phyloP scores from a whole-genome alignment of 2,888 invertebrate genomes.

The Unio delphinus region DNA sequence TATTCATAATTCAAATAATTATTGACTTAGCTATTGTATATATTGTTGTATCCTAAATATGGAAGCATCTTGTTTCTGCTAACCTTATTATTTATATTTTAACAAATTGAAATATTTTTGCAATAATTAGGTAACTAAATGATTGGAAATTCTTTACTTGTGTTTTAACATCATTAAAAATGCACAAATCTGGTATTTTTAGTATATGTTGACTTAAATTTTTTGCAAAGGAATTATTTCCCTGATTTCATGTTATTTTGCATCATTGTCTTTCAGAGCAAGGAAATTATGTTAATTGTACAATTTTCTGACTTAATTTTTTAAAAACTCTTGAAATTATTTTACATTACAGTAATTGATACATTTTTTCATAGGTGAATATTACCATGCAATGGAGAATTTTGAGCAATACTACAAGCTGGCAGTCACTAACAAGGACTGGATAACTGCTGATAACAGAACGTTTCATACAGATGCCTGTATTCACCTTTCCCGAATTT shows the following conservation, averaged over 20 bases:
- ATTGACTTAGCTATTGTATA: too few species aligned
- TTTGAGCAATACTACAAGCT: slow-evolving; percentile 66
- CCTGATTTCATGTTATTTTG: neutral
- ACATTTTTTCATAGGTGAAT: slow-evolving; percentile 49
- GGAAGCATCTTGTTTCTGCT: too few species aligned
- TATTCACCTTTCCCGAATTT: slow-evolving; percentile 62
- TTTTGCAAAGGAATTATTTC: neutral
- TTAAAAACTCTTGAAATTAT: neutral
- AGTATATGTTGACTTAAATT: too few species aligned
- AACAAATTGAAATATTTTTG: too few species aligned
- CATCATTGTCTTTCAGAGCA: neutral
- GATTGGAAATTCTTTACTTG: too few species aligned
- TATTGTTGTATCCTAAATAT: too few species aligned
- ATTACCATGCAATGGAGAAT: slow-evolving; percentile 62
- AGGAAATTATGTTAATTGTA: neutral
- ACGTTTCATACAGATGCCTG: slow-evolving; percentile 63
- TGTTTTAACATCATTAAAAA: too few species aligned
- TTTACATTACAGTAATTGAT: neutral
- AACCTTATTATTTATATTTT: too few species aligned
- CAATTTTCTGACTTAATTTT: neutral
- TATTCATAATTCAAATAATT: too few species aligned
- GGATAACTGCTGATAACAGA: slow-evolving; percentile 55
- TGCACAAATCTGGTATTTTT: too few species aligned
- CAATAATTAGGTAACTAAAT: too few species aligned
- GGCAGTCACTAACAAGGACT: slow-evolving; percentile 54